phyloP scores from a whole-genome alignment of 2,113 vertebrate species.

The Aythya baeri region DNA sequence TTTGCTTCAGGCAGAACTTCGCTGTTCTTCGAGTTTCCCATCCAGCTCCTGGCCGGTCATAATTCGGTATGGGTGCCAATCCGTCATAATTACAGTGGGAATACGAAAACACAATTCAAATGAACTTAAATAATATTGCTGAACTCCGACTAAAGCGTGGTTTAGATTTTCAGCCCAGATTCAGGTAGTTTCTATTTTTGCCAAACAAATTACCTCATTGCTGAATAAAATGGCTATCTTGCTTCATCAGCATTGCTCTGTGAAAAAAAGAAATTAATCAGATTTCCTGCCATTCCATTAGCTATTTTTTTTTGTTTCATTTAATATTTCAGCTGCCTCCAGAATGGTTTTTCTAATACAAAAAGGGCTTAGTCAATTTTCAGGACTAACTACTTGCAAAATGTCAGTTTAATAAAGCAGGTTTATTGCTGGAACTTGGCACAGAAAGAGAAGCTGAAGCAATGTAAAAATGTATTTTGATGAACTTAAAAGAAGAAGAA shows the following conservation, averaged over 20 bases:
- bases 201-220: conserved; percentile 50
- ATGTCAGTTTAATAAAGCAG: conserved; percentile 64
- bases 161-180: conserved; percentile 19
- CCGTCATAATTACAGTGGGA: neutral
- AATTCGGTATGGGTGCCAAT: neutral
- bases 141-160: neutral
- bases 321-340: conserved; percentile 52
- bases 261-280: conserved; percentile 31
- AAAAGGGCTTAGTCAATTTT: conserved; percentile 64
- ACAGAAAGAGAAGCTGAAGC: conserved; percentile 25
- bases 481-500: conserved; percentile 11
- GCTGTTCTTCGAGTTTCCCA: neutral
- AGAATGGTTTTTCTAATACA: conserved; percentile 56
- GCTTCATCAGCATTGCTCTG: conserved; percentile 41
- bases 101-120: neutral
- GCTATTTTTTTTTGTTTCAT: neutral
- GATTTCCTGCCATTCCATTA: conserved; percentile 43
- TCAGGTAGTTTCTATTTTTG: conserved; percentile 60
- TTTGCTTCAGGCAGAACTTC: conserved; percentile 2
- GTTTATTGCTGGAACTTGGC: conserved; percentile 29
- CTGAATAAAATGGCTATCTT: conserved; percentile 18
- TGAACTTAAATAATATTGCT: neutral
- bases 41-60: neutral
- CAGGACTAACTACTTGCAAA: conserved; percentile 66
- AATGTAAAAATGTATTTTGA: conserved; percentile 51